Base-by-base conservation (phyloP, 2,113 vertebrate species). In the Ptyas mucosa region DNA sequence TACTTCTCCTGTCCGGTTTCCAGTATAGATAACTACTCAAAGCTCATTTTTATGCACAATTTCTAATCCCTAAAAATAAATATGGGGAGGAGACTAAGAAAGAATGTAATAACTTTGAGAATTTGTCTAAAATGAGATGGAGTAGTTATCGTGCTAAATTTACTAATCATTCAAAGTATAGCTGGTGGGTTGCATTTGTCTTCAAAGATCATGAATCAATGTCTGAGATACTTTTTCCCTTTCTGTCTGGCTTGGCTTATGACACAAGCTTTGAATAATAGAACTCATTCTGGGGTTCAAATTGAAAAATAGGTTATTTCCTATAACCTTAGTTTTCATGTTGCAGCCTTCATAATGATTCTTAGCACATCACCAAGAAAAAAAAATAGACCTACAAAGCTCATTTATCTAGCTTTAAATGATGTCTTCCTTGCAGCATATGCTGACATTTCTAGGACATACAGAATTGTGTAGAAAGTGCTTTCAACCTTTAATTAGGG, bases 371-470 rank as follows among this genome's bases (percentile, higher is more conserved):
- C 43, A 85, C 7, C 18, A 69, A 10, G 43, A 43, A 24, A 39
- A 24, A 23, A 53, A 75, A 61, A 29, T 85, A 26, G 4, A 93
- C 26, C 21, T 81, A 39, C 46, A 86, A 26, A 24, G 11, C 53
- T 90, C 53, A 90, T 93, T 90, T 61, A 51, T 93, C 88, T 61
- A 55, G 24, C 18, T 89, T 26, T 81, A 46, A 92, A 89, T n/a
- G 39, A 92, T 89, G 64, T 85, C 69, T 51, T 89, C 12, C 75
- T 85, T 89, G 29, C 2, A 58, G 69, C 54, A 58, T 8, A 85
- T 85, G 54, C 39, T 93, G 92, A 93, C 92, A 89, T 93, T 93
- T 90, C 92, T 93, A 52, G 92, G 92, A 85, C 88, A 93, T 61
- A 90, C 64, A 89, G 55, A 85, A 93, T 85, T 18, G 69, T 93